Evolutionary conservation across 2,888 invertebrate species (phyloP), one percentile per base, ranked within the genome.

Genomic region (Drosophila flavopinicola): DNA sequence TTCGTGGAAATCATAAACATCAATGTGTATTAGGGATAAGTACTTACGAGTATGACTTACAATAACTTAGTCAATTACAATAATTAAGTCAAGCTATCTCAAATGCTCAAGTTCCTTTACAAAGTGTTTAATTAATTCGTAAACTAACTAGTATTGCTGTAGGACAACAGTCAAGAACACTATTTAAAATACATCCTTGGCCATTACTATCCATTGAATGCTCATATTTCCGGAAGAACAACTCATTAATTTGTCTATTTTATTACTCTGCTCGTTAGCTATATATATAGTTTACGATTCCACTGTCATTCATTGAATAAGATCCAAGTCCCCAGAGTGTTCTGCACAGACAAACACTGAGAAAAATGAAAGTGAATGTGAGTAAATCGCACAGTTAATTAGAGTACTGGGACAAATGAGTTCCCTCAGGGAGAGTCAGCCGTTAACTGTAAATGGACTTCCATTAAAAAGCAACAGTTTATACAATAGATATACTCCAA

Each of bases 381-480:
- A 35, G 59, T 65, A 85, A 82, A 84, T 84, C 84, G 69, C 53
- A 48, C 25, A 23, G 25, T 33, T 65, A 59, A 71, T 68, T 70
- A 66, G 30, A 47, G 33, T 24, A 17, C 13, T n/a, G 38, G 0
- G 25, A 2, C 7, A 32, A 52, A 41, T 45, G 39, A 6, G 17
- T 32, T 33, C 71, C 54, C 41, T 15, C 37, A 64, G 80, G 49
- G 17, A 25, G 38, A 15, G 44, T 32, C 23, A 17, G 29, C 47
- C 25, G 45, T 60, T 44, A 49, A 53, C 47, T 37, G 45, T 38
- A 38, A 48, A 39, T 9, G 49, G 17, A 32, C 66, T 69, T 74
- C 67, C 73, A 83, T 78, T 85, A 78, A 77, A 87, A 67, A 70
- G 71, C 68, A 76, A 69, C 78, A 67, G 71, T 63, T 82, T 71